Base-by-base conservation (phyloP, 2,888 invertebrate species). In the Acrobasis consociella region DNA sequence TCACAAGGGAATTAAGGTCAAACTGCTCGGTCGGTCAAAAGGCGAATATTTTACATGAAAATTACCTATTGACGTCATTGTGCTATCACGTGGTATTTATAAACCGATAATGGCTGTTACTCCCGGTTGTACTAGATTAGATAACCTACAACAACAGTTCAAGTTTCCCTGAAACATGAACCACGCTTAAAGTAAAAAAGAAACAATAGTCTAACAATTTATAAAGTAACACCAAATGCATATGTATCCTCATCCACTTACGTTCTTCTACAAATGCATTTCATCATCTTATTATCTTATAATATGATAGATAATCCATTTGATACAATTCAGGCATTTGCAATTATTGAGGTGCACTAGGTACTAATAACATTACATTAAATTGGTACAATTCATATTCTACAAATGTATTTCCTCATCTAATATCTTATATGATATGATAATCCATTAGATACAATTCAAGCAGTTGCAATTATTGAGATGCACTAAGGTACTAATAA, bases 51-150 rank as follows among this genome's bases (percentile, higher is more conserved):
- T 62, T 31, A 56, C 42, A 56, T 42, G 17, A 46, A 56, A 46
- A 38, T 5, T 9, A 42, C 1, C 17, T n/a, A 52, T 60, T 60
- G 37, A 51, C 51, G 51, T 60, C 60, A 52, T 37, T n/a, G 17
- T 10, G 3, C n/a, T 31, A 5, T 31, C n/a, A 58, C 17, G n/a
- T 22, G 16, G 17, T 60, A 51, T 31, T 39, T 59, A 50, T 13
- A 50, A 59, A 51, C 60, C 38, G 39, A 60, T 51, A 51, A 50
- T 50, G 11, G 16, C 15, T 49, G 7, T 53, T 31, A 58, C 49
- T 49, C 58, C 59, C 50, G 39, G 15, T 17, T 51, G 58, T 49
- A 49, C 17, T 51, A 49, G 60, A 60, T 60, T 51, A 60, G 60
- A 60, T 60, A 51, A 60, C 59, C 13, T 38, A 22, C 37, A 49